Conservation (phyloP, 1,140 invertebrate genomes). For the Drosophila ironensis region DNA sequence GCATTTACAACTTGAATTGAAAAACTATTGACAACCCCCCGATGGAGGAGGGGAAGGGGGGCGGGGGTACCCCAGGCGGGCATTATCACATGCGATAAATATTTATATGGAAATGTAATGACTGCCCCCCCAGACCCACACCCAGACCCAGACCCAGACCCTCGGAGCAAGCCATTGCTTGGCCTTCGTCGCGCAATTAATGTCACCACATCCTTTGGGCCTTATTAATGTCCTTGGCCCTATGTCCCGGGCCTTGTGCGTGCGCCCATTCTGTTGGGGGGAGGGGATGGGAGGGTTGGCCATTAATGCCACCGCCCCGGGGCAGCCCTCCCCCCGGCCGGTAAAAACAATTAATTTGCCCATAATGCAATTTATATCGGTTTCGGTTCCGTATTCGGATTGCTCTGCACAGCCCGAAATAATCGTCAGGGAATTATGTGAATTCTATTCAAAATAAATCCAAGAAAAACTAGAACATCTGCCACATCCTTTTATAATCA, state of each 20-base stretch:
- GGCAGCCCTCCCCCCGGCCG: conserved; percentile 31
- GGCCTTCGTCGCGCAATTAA: conserved; percentile 65
- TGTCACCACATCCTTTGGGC: conserved; percentile 79
- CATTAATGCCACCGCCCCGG: conserved; percentile 51
- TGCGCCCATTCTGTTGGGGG: not conserved
- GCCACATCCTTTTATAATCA: too few species aligned
- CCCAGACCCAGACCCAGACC: too few species aligned
- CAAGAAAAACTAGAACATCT: too few species aligned
- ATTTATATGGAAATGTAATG: conserved; percentile 80
- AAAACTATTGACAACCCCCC: conserved; percentile 62
- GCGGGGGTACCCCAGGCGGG: conserved; percentile 12
- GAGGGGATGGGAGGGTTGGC: conserved; percentile 15
- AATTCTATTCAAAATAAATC: too few species aligned
- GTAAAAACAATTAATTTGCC: conserved; percentile 78
- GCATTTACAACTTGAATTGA: conserved; percentile 68
- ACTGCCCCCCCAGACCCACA: conserved; percentile 7
- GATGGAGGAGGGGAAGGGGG: too few species aligned
- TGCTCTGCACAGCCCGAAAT: conserved; percentile 4
- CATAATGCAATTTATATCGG: conserved; percentile 80
- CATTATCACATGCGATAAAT: conserved; percentile 78
- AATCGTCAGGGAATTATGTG: too few species aligned
- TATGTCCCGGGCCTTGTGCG: not conserved
- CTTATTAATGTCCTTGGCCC: conserved; percentile 76
- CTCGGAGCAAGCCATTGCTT: not conserved
- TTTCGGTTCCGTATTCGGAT: conserved; percentile 35